Conservation (phyloP, 2,888 invertebrate genomes). For the Cosmopolites sordidus region DNA sequence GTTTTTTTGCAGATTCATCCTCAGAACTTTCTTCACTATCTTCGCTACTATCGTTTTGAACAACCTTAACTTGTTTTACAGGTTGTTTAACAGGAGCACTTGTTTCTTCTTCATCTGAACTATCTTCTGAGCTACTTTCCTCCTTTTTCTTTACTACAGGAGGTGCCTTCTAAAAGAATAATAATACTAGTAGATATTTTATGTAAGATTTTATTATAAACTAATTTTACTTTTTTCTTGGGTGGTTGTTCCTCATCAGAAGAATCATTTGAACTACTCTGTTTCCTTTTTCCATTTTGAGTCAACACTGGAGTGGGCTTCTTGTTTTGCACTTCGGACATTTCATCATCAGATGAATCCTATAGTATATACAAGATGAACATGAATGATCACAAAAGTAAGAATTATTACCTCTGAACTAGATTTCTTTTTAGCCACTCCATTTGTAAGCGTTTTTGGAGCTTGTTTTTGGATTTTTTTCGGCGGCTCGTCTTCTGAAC, state of each 20-base stretch:
- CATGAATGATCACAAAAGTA: background rate
- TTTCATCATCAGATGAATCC: slow-evolving; percentile 23
- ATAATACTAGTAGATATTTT: background rate
- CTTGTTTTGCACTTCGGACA: background rate
- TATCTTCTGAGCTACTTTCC: slow-evolving; percentile 31
- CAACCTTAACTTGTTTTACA: background rate
- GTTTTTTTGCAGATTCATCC: slow-evolving; percentile 28
- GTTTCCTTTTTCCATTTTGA: slow-evolving; percentile 12
- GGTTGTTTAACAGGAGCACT: slow-evolving; percentile 1
- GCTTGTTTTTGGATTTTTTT: slow-evolving; percentile 39
- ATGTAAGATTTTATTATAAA: too few relatives aligned
- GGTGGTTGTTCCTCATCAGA: slow-evolving; percentile 21
- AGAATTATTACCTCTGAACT: slow-evolving; percentile 22
- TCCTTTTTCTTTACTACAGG: slow-evolving; percentile 4
- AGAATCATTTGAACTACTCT: slow-evolving; percentile 19
- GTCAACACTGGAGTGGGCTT: background rate
- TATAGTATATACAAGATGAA: background rate
- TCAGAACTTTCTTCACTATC: slow-evolving; percentile 25
- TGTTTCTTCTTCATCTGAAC: slow-evolving; percentile 30
- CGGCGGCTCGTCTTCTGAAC: slow-evolving; percentile 28
- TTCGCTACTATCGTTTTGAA: background rate
- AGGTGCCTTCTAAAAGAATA: background rate
- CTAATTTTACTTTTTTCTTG: slow-evolving; percentile 8
- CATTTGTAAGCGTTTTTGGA: slow-evolving; percentile 13
- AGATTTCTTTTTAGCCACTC: slow-evolving; percentile 9